Conservation (phyloP, 2,888 invertebrate species). For the Germaria angustata region DNA sequence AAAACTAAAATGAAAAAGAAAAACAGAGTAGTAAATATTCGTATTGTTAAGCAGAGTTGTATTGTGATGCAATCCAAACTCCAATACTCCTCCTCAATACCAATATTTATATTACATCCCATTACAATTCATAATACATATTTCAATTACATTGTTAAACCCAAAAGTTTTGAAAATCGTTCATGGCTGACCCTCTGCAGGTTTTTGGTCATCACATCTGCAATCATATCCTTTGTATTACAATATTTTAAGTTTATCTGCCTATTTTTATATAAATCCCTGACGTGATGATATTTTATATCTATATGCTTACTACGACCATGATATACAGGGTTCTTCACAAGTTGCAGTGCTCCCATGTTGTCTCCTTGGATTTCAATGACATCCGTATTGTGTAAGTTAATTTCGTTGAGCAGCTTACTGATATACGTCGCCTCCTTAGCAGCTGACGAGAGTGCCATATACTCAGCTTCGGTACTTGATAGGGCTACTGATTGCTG, state of each 20-base stretch:
- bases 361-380: slow-evolving; percentile 5
- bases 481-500: not conserved
- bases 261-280: not conserved
- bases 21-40: no score
- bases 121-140: no score
- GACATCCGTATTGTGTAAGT: not conserved
- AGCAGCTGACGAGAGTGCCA: not conserved
- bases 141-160: no score
- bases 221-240: slow-evolving; percentile 10
- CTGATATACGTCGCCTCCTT: not conserved
- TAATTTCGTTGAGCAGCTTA: not conserved
- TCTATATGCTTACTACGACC: slow-evolving; percentile 49
- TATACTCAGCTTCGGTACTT: not conserved
- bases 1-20: no score
- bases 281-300: not conserved
- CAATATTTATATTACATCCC: no score
- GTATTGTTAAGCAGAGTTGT: no score
- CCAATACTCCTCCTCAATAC: no score
- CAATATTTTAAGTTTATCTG: not conserved
- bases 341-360: slow-evolving; percentile 24
- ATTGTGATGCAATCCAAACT: no score
- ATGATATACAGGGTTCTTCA: slow-evolving; percentile 36
- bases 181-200: not conserved
- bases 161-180: no score
- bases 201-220: slow-evolving; percentile 57